Conservation (phyloP, 2,113 vertebrate genomes). For the Glaucidium brasilianum region DNA sequence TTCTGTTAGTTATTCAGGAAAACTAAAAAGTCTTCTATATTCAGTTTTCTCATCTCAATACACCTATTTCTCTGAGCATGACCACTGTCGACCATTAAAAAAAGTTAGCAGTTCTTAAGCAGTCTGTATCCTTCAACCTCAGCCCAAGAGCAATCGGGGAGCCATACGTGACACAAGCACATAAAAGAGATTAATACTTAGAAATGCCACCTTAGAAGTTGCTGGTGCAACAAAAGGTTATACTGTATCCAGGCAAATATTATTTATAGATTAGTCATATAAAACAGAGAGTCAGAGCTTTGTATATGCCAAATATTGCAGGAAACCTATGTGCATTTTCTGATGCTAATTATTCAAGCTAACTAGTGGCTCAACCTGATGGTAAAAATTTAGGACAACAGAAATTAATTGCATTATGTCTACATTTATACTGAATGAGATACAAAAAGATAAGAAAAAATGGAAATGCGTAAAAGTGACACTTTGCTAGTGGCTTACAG, state of each 20-base stretch:
- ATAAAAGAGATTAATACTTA: background rate
- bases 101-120: background rate
- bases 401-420: background rate
- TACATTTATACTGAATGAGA: background rate
- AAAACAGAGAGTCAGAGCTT: background rate
- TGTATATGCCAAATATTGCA: background rate
- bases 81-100: background rate
- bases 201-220: background rate
- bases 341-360: background rate
- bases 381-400: background rate
- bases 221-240: background rate
- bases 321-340: background rate
- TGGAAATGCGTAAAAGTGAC: background rate
- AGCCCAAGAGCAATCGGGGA: background rate
- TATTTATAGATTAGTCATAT: background rate
- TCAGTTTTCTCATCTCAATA: background rate
- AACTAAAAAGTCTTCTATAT: background rate
- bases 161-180: rapidly evolving
- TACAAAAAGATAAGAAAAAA: background rate
- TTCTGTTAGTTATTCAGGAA: background rate
- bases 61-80: background rate
- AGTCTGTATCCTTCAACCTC: background rate
- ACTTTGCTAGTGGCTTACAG: background rate
- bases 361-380: background rate
- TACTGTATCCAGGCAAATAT: background rate